Conservation (phyloP, 23 tunicate species). For the Ciona savignyi region DNA sequence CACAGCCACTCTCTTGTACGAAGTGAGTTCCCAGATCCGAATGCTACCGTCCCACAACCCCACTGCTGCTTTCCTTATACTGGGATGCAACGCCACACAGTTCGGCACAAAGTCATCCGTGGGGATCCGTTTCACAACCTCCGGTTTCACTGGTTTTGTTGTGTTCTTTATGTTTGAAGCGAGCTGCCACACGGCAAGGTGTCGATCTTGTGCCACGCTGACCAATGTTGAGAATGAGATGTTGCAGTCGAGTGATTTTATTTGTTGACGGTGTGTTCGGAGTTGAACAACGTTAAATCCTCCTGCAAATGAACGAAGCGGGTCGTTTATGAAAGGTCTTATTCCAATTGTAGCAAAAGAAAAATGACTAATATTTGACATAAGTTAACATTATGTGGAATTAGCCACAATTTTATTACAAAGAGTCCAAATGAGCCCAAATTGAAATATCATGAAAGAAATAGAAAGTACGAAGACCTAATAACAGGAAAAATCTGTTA, state of each 20-base stretch:
- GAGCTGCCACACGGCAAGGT: not conserved
- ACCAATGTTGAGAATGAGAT: not conserved
- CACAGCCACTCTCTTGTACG: slow-evolving; percentile 36
- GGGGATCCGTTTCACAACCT: not conserved
- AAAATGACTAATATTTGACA: too few species aligned
- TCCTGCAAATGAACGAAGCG: not conserved
- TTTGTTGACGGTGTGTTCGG: not conserved
- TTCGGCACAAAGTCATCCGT: slow-evolving; percentile 16
- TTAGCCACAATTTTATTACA: too few species aligned
- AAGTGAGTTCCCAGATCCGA: slow-evolving; percentile 38
- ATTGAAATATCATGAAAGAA: too few species aligned
- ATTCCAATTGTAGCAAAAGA: too few species aligned
- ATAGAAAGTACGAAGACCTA: too few species aligned
- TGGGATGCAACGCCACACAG: slow-evolving; percentile 33
- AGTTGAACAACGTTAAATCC: not conserved
- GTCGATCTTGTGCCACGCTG: not conserved
- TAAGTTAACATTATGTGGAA: too few species aligned
- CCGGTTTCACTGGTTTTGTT: not conserved
- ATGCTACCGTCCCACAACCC: slow-evolving; percentile 42
- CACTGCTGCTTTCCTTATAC: slow-evolving; percentile 4
- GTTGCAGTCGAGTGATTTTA: not conserved
- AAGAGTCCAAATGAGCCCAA: too few species aligned
- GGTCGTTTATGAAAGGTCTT: too few species aligned
- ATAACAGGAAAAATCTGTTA: too few species aligned
- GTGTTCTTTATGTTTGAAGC: not conserved